Evolutionary conservation across 2,113 vertebrate genomes (phyloP), one percentile per base, ranked within the genome.

Genomic region (Chloropsis cyanopogon): DNA sequence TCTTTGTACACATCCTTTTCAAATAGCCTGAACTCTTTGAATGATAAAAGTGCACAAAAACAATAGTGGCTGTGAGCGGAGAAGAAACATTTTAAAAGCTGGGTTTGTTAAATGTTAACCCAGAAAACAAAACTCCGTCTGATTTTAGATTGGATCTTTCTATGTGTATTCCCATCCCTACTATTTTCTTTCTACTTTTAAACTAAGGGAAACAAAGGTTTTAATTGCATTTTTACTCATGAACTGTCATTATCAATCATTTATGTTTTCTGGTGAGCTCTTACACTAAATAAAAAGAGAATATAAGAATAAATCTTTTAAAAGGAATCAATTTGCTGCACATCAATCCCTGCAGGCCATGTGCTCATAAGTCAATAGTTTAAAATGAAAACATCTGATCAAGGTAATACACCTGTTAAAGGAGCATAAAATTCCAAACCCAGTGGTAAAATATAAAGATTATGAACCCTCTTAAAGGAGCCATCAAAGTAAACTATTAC

Each of bases 331-430:
- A 97, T 96, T 97, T 96, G 78, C 93, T 96, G 84, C 92, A 97
- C 95, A 96, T 97, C 94, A 97, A 88, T 97, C 92, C 97, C 98
- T 82, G 56, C 96, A 97, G 97, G 98, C 97, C 97, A 97, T 97
- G 97, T 95, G 97, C 95, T 97, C 97, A n/a, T 97, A 97, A 98
- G 97, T 98, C 97, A 98, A 98, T 94, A 97, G 96, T 97, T 97
- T 97, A 97, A 98, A 97, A 97, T 97, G 97, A 97, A 97, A 98
- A 97, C 97, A 97, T 97, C 97, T 98, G 97, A 97, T 97, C 97
- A 97, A 97, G 96, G 96, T 97, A 97, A 97, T 96, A 97, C 95
- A 98, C 97, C 97, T 98, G 97, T 97, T 97, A 98, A 95, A 98
- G 81, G 95, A 95, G 84, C 94, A 97, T 97, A 98, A 97, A 98